phyloP scores from a whole-genome alignment of 2,797 vertebrate species.

The Acanthopagrus latus region DNA sequence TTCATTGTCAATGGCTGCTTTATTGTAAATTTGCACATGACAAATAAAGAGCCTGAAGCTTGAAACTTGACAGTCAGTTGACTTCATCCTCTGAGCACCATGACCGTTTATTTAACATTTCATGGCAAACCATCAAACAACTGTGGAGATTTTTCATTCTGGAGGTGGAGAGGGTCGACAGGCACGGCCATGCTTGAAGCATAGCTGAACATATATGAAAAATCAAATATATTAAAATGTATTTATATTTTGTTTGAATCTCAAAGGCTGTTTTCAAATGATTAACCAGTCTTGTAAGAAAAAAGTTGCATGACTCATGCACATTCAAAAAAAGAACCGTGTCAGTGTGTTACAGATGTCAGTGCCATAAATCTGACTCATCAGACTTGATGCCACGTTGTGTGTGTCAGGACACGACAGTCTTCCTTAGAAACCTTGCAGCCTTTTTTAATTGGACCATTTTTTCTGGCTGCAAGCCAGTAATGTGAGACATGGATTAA shows the following conservation, averaged over 20 bases:
- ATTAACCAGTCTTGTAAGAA: neutral
- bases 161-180: neutral
- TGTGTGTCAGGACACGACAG: neutral
- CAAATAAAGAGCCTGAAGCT: neutral
- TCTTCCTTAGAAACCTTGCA: neutral
- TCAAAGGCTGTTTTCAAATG: neutral
- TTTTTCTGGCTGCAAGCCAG: constrained; percentile 8
- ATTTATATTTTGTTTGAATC: neutral
- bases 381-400: neutral
- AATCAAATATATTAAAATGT: neutral
- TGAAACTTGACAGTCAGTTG: neutral
- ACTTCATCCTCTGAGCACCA: neutral
- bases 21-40: neutral
- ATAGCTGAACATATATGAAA: neutral
- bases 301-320: neutral
- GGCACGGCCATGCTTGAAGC: neutral
- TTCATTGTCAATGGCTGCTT: neutral
- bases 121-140: neutral
- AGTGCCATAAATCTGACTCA: constrained; percentile 19
- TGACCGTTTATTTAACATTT: neutral
- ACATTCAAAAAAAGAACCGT: neutral
- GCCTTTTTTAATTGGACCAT: neutral
- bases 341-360: neutral
- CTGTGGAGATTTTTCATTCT: neutral
- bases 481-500: neutral